Conservation (phyloP, 2,113 vertebrate species). For the Halichoerus grypus region DNA sequence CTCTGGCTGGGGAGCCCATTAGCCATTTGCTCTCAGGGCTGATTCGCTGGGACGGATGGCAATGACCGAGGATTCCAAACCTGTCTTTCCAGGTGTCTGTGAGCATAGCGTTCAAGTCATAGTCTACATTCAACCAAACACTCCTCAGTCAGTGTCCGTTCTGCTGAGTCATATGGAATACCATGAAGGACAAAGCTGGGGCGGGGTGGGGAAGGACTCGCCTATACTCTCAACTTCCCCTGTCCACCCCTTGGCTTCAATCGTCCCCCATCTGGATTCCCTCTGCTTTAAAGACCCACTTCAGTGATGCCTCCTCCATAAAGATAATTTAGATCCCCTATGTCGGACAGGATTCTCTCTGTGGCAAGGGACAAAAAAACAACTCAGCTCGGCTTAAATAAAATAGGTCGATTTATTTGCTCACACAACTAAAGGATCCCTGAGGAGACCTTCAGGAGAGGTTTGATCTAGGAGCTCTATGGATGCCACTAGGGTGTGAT, state of each 20-base stretch:
- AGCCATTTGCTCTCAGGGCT: not conserved
- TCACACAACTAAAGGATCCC: not conserved
- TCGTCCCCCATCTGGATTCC: not conserved
- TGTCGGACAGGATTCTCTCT: not conserved
- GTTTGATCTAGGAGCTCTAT: not conserved
- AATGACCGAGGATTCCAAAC: not conserved
- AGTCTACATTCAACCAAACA: not conserved
- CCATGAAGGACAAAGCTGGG: fast-evolving
- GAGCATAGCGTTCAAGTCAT: fast-evolving
- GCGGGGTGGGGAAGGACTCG: too few species aligned
- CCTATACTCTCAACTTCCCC: not conserved
- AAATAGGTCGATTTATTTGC: not conserved
- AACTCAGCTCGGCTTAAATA: not conserved
- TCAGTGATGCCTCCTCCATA: fast-evolving
- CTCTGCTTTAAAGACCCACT: not conserved
- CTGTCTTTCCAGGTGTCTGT: not conserved
- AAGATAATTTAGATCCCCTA: not conserved
- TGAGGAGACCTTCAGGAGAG: not conserved
- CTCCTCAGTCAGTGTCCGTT: fast-evolving
- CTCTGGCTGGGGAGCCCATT: not conserved
- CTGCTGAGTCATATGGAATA: fast-evolving
- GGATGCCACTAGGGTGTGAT: fast-evolving
- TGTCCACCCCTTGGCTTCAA: not conserved
- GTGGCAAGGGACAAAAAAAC: not conserved
- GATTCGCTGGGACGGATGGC: not conserved